Evolutionary conservation across 2,797 vertebrate genomes (phyloP).

Genomic region (Sparidentex hasta): DNA sequence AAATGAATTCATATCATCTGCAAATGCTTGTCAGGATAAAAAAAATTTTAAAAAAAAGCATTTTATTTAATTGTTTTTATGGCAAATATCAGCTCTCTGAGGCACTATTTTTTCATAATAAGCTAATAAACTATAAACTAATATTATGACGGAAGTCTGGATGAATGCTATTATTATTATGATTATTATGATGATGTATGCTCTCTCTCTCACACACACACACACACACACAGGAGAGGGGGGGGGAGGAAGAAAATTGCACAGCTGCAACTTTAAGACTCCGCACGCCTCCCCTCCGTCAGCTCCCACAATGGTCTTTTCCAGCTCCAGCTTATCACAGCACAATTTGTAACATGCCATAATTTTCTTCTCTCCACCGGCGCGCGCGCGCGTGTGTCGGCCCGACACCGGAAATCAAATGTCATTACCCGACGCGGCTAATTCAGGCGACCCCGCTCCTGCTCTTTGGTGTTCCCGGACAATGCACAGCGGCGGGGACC

Average conservation of each 20-base stretch:
- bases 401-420: conserved; percentile 76
- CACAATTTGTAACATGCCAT: conserved; percentile 95
- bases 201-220: too few species aligned
- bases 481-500: conserved; percentile 76
- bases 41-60: background rate
- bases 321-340: conserved; percentile 92
- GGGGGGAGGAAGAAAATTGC: conserved; percentile 55
- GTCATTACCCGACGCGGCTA: conserved; percentile 75
- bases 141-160: background rate
- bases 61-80: background rate
- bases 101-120: too few species aligned
- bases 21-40: background rate
- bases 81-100: too few species aligned
- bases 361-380: conserved; percentile 85
- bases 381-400: conserved; percentile 19
- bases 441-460: conserved; percentile 40
- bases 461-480: conserved; percentile 52
- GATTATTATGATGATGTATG: background rate
- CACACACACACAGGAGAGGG: too few species aligned
- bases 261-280: conserved; percentile 95
- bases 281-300: conserved; percentile 84
- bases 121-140: too few species aligned
- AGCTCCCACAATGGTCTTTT: conserved; percentile 91
- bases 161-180: background rate
- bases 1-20: background rate